Evolutionary conservation across 2,113 vertebrate genomes (phyloP).

Genomic region (Callorhinus ursinus): DNA sequence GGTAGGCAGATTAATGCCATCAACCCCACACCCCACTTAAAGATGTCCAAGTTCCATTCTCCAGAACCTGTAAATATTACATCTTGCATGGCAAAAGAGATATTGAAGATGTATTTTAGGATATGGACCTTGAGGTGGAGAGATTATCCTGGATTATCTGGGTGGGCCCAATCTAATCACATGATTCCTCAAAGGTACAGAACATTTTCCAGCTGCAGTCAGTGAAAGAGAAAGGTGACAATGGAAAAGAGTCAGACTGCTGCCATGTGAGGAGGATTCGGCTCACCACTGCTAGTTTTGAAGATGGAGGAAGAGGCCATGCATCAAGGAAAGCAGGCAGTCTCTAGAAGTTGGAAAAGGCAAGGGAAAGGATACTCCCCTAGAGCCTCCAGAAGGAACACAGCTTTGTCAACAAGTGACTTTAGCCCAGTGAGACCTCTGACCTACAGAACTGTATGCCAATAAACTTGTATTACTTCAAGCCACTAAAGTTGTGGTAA

Average conservation of each 20-base stretch:
- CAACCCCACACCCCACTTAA: neutral
- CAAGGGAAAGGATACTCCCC: too few species aligned
- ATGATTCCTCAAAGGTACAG: neutral
- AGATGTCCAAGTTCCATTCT: neutral
- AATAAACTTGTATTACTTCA: conserved; percentile 43
- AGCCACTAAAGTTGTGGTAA: neutral
- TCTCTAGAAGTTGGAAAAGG: neutral
- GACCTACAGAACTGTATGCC: neutral
- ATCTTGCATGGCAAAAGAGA: neutral
- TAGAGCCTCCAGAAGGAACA: neutral
- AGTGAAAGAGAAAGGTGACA: neutral
- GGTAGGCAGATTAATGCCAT: neutral
- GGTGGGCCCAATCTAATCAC: neutral
- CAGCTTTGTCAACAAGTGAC: neutral
- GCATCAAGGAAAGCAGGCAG: neutral
- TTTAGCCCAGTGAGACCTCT: neutral
- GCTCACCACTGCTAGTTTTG: neutral
- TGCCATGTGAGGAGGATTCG: neutral
- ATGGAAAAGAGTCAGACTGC: neutral
- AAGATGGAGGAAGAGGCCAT: neutral
- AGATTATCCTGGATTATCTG: neutral
- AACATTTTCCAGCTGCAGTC: neutral
- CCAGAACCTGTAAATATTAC: neutral
- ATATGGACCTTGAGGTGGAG: neutral
- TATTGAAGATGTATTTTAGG: neutral